Percentiles rank a stretch among this genome's conserved stretches.
Conservation (phyloP, 2,888 invertebrate genomes). For the Ypsolopha scabrella region DNA sequence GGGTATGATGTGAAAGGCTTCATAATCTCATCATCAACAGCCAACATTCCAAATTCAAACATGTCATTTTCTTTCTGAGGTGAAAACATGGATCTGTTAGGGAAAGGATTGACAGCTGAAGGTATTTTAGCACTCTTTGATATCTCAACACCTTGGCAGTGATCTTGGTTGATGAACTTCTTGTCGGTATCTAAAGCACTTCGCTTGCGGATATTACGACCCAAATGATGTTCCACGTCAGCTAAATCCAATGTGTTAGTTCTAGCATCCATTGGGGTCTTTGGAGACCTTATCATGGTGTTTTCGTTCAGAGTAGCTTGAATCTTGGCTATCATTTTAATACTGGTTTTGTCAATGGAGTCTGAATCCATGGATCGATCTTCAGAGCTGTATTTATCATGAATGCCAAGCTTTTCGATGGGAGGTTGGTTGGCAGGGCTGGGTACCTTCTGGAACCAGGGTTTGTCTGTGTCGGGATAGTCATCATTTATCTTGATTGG, state of each 20-base stretch:
- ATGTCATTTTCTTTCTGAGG: constrained; percentile 76
- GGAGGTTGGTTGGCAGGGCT: constrained; percentile 53
- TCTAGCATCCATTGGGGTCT: constrained; percentile 62
- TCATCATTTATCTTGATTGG: constrained; percentile 26
- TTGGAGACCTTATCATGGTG: constrained; percentile 64
- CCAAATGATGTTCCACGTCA: constrained; percentile 37
- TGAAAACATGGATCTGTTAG: constrained; percentile 77
- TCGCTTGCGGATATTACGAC: constrained; percentile 37
- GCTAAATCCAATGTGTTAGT: constrained; percentile 42
- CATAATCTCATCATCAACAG: constrained; percentile 74
- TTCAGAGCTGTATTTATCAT: constrained; percentile 62
- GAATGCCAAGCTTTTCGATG: constrained; percentile 49
- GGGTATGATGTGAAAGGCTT: constrained; percentile 76
- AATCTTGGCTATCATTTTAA: constrained; percentile 61
- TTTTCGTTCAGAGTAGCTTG: constrained; percentile 62
- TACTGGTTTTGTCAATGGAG: constrained; percentile 50
- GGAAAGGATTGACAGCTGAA: constrained; percentile 45
- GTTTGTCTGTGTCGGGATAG: constrained; percentile 40
- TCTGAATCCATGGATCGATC: constrained; percentile 55
- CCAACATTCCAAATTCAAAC: constrained; percentile 74
- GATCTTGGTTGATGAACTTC: constrained; percentile 50
- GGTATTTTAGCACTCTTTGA: constrained; percentile 62
- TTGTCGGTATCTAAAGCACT: constrained; percentile 47
- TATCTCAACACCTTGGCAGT: constrained; percentile 57
- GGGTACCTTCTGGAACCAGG: constrained; percentile 49